A percentile compares a stretch with the other conserved stretches of the same genome.
These are phyloP conservation scores for Dendropsophus ebraccatus DNA, from an alignment of 2,113 vertebrate species.

Conservation along the genomic window DNA sequence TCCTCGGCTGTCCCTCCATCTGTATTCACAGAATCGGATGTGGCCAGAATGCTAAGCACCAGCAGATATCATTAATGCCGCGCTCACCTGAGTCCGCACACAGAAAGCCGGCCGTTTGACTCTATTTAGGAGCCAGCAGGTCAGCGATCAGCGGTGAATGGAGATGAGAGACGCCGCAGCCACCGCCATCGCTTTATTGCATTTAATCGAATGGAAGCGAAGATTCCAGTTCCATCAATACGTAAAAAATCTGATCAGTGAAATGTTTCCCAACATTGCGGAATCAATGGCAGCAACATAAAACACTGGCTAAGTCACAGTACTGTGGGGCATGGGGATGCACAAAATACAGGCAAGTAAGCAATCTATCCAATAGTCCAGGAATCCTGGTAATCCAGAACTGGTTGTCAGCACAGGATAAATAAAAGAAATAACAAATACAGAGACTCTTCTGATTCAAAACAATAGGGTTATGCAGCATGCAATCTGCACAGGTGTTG, in stretches of 20 bases:
- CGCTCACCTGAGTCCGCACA: conserved; percentile 28
- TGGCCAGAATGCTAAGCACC: neutral
- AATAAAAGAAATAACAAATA: no score
- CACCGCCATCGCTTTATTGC: neutral
- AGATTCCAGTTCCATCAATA: neutral
- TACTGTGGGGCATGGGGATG: neutral
- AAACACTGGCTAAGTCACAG: neutral
- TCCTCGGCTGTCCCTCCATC: conserved; percentile 5
- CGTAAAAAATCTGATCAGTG: neutral
- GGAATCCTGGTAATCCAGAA: neutral
- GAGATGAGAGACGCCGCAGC: neutral
- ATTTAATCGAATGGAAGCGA: neutral
- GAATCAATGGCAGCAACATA: neutral
- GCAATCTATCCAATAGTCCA: neutral
- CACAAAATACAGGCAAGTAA: neutral
- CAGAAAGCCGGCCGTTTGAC: neutral
- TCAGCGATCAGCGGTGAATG: neutral
- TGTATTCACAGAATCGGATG: neutral
- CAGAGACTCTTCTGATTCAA: no score
- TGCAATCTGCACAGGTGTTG: no score
- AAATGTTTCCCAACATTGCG: neutral
- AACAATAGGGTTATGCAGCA: no score
- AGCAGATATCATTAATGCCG: neutral
- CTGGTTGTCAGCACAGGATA: no score
- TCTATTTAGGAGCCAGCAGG: conserved; percentile 17